These are phyloP conservation scores for Archaeoteleia sp. DNA, from an alignment of 2,888 invertebrate species.

Conservation along the genomic window DNA sequence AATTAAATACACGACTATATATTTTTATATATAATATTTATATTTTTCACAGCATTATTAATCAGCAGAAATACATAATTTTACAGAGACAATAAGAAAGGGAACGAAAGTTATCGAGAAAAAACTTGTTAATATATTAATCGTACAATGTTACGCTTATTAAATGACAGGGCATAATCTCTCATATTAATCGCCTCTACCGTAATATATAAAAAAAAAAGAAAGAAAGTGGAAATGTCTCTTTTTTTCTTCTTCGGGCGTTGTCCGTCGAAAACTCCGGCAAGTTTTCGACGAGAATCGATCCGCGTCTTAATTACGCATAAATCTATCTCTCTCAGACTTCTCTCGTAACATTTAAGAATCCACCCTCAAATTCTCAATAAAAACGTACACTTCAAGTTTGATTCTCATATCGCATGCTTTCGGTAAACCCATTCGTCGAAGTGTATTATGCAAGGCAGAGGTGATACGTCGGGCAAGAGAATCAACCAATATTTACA, in stretches of 20 bases:
- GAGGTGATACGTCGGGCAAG: constrained; percentile 52
- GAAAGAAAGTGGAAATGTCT: constrained; percentile 49
- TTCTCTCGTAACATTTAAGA: constrained; percentile 50
- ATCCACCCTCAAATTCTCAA: constrained; percentile 45
- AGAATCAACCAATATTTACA: constrained; percentile 68
- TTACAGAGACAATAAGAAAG: constrained; percentile 63
- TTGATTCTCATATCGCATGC: constrained; percentile 43
- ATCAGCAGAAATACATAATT: constrained; percentile 70
- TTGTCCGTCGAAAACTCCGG: constrained; percentile 31
- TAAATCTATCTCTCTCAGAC: constrained; percentile 35
- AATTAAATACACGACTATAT: constrained; percentile 49
- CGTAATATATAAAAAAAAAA: constrained; percentile 53
- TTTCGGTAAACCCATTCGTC: constrained; percentile 32
- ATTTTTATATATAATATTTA: constrained; percentile 52
- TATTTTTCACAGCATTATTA: constrained; percentile 69
- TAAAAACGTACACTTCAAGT: constrained; percentile 46
- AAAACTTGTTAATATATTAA: constrained; percentile 71
- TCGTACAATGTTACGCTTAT: constrained; percentile 62
- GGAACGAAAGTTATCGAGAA: constrained; percentile 60
- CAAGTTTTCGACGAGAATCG: constrained; percentile 33
- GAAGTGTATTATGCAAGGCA: constrained; percentile 48
- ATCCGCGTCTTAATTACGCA: constrained; percentile 22
- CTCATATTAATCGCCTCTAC: constrained; percentile 55
- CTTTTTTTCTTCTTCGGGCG: constrained; percentile 39
- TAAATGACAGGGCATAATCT: constrained; percentile 50